Percentiles rank a stretch among this genome's conserved stretches.
phyloP scores from a whole-genome alignment of 2,888 invertebrate genomes.

The Parnassius glacialis region DNA sequence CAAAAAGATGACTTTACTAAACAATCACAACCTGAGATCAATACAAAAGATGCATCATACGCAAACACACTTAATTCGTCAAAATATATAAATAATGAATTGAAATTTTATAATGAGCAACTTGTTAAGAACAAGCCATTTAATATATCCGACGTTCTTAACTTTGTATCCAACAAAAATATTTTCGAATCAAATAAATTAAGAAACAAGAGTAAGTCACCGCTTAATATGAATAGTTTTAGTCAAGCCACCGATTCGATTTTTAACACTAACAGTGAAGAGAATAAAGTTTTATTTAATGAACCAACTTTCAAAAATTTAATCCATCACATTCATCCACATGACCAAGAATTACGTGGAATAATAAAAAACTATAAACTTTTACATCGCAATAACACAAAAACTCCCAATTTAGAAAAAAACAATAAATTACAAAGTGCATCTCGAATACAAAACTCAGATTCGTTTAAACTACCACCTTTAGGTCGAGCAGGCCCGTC shows the following conservation, averaged over 20 bases:
- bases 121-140: conserved; percentile 49
- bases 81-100: conserved; percentile 48
- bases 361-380: conserved; percentile 72
- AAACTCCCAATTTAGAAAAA: conserved; percentile 43
- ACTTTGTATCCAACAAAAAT: conserved; percentile 61
- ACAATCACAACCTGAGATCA: conserved; percentile 30
- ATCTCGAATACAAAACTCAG: conserved; percentile 48
- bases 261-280: conserved; percentile 39
- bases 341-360: conserved; percentile 59
- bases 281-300: conserved; percentile 36
- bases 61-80: conserved; percentile 32
- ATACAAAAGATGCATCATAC: conserved; percentile 19
- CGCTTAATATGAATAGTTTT: conserved; percentile 36
- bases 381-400: conserved; percentile 59
- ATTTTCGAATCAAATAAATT: conserved; percentile 66
- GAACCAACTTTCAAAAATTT: conserved; percentile 39
- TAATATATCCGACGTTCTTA: conserved; percentile 60
- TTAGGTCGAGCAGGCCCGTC: conserved; percentile 72
- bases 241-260: conserved; percentile 40
- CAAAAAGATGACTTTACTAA: conserved; percentile 33
- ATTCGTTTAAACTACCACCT: conserved; percentile 57
- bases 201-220: conserved; percentile 49
- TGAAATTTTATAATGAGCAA: conserved; percentile 52
- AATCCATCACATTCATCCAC: conserved; percentile 41
- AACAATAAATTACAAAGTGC: conserved; percentile 47